Evolutionary conservation across 1,140 invertebrate species (phyloP), one percentile per base, ranked within the genome.

Genomic region (Camponotus floridanus): DNA sequence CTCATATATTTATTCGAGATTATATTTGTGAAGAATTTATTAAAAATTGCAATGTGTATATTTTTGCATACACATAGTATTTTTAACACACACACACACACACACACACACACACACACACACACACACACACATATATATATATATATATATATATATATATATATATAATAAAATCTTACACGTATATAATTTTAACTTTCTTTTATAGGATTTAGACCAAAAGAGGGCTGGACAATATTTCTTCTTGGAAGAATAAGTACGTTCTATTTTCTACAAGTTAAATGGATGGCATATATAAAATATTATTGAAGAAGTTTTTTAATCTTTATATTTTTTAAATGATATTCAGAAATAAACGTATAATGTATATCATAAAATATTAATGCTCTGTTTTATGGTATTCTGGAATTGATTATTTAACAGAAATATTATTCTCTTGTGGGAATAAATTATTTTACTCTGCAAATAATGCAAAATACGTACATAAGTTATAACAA

Each of bases 201-300:
- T 62, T 76, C 76, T 86, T 86, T 95, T 95, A 76, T 94, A 98
- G 97, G 99, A 99, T 95, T 96, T 97, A 90, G 99, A 99, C 94
- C 99, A 99, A 95, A 99, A 99, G 95, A 96, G 97, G 90, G 97
- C 98, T 59, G 99, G 99, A 65, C 99, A 99, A 95, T 99, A 98
- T 95, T 99, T 99, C 97, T 99, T 99, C 96, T 95, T 99, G 91
- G 99, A 99, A 96, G 98, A 99, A 94, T 98, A 97, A 95, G 71
- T 51, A 36, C 3, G 21, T n/a, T n/a, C 31, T 55, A 15, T 81
- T 31, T 8, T n/a, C 65, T n/a, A 62, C 21, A 48, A 86, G 57
- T 88, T 83, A 67, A 78, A 88, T 87, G 73, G 4, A 62, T 61
- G 80, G 71, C 45, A 64, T 33, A 64, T 86, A 83, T 85, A 85